Evolutionary conservation across 64 coral and sea anemone genomes (phyloP), one percentile per base, ranked within the genome.

Genomic region (Platygyra sinensis): DNA sequence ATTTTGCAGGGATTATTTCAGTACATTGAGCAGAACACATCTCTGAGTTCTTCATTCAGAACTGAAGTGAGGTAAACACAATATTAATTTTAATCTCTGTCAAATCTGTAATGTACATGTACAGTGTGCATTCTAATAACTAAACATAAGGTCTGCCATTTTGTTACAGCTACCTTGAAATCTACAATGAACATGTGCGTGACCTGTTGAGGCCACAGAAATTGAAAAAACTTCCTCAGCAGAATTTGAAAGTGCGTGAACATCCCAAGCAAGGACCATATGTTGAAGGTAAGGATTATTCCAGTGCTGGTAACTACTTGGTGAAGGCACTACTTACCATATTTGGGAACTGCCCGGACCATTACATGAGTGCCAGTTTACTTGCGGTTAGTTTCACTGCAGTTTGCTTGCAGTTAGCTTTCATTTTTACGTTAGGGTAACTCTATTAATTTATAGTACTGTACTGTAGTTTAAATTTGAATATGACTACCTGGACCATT

Each of bases 241-340:
- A 96, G 71, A 94, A 92, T 54, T 60, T 98, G 31, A 98, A 94
- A 94, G 93, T 98, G 24, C 93, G 96, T 64, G 96, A 98, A 63
- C 96, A 98, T 80, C 96, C 96, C 16, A 98, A 98, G 42, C 89
- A 98, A 72, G 96, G 96, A 18, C 93, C 96, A 46, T 98, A 98
- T 83, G 96, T 98, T 5, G 93, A 98, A 83, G 96, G 96, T 93
- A 79, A 88, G 62, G 14, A 25, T 5, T 39, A 39, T n/a, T n/a
- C n/a, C n/a, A n/a, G n/a, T n/a, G n/a, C n/a, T n/a, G n/a, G n/a
- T n/a, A n/a, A n/a, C n/a, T n/a, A n/a, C n/a, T n/a, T n/a, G n/a
- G n/a, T n/a, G n/a, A n/a, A n/a, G n/a, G n/a, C n/a, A n/a, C n/a
- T n/a, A n/a, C n/a, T n/a, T n/a, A n/a, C n/a, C n/a, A n/a, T n/a